These are phyloP conservation scores for Oophaga sylvatica DNA, from an alignment of 2,797 vertebrate genomes.

Conservation along the genomic window DNA sequence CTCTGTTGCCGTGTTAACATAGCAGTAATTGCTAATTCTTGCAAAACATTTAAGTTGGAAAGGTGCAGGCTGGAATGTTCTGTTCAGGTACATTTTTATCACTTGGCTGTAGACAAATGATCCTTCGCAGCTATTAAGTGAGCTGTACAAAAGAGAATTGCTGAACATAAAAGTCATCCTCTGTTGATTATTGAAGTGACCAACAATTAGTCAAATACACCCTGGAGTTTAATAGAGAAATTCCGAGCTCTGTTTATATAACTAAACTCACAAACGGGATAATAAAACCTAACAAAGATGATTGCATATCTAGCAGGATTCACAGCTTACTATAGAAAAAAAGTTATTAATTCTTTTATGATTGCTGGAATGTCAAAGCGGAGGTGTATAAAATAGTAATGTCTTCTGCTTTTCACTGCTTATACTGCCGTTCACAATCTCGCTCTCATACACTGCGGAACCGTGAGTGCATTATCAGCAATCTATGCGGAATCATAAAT, in stretches of 20 bases:
- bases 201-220: conserved; percentile 54
- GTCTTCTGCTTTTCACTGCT: background rate
- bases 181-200: conserved; percentile 53
- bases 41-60: conserved; percentile 42
- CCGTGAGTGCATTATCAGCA: background rate
- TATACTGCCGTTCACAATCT: background rate
- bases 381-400: conserved; percentile 3
- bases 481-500: background rate
- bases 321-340: conserved; percentile 3
- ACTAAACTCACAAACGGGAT: conserved; percentile 34
- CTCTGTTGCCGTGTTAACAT: conserved; percentile 58
- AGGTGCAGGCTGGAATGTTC: conserved; percentile 47
- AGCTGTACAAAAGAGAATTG: conserved; percentile 48
- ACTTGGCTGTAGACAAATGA: conserved; percentile 54
- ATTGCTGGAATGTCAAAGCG: background rate
- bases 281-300: conserved; percentile 40
- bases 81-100: conserved; percentile 54
- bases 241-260: conserved; percentile 44
- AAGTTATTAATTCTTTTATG: conserved; percentile 3
- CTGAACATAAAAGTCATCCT: conserved; percentile 52
- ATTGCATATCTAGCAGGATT: background rate
- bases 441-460: background rate
- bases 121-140: conserved; percentile 47
- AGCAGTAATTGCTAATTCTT: conserved; percentile 61
- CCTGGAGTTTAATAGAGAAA: conserved; percentile 47